Base-by-base conservation (phyloP, 2,797 vertebrate genomes). In the Picus viridis region DNA sequence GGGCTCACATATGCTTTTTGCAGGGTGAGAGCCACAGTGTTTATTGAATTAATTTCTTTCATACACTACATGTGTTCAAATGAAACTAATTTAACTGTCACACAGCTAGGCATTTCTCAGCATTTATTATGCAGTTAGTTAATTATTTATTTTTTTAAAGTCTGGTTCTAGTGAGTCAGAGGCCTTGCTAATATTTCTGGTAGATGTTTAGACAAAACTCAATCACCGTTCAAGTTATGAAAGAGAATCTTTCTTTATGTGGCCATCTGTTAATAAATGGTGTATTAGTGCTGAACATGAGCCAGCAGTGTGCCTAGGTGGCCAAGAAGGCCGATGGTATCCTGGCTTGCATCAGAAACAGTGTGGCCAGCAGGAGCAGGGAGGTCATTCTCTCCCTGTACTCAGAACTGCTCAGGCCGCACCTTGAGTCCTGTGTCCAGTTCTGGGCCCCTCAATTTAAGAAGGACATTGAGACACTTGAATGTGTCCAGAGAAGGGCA, bases 31-130 rank as follows among this genome's bases (percentile, higher is more conserved):
- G 12, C 29, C 53, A 18, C 74, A 79, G 16, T 84, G 64, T 93
- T 93, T 91, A 93, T 92, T 92, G 91, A 92, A 93, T 96, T 94
- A 79, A 89, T 92, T 95, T 91, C 11, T 95, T 91, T 93, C 54
- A 71, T 59, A 88, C 13, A n/a, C 49, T 79, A 45, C 87, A 62
- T 67, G 10, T 94, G 70, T 92, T 96, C 59, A 51, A 72, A 84
- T 68, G 63, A 92, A 91, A 58, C 32, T 39, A 61, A 47, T 64
- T 69, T 85, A 93, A 87, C 89, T 76, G 32, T 39, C 64, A 86
- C 6, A 9, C 65, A 64, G 80, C 75, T 90, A 64, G 75, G 67
- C 89, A 43, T 87, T 95, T 93, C 84, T 71, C 72, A 77, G 77
- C 85, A 88, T 91, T 57, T 78, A 89, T 92, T 87, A 27, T 36